A percentile compares a stretch with the other conserved stretches of the same genome.
These are phyloP conservation scores for Cryptoprocta ferox DNA, from an alignment of 2,797 vertebrate genomes.

Conservation along the genomic window DNA sequence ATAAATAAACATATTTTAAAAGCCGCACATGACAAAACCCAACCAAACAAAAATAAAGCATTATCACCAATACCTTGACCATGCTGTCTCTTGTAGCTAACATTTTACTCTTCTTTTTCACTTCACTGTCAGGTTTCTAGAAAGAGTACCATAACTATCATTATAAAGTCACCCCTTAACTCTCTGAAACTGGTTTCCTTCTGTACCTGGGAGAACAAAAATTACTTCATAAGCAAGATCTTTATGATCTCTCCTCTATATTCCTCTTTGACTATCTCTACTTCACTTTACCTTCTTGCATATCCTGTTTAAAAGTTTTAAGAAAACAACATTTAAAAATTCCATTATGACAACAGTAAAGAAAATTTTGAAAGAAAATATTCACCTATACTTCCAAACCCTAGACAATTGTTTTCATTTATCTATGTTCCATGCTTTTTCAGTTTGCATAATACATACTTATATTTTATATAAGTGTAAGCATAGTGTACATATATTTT, in stretches of 20 bases:
- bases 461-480: neutral
- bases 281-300: neutral
- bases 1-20: neutral
- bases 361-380: constrained; percentile 49
- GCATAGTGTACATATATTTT: neutral
- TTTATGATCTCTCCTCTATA: constrained; percentile 30
- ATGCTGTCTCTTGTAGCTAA: neutral
- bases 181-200: constrained; percentile 38
- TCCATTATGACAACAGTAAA: constrained; percentile 16
- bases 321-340: constrained; percentile 32
- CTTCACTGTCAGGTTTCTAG: constrained; percentile 24
- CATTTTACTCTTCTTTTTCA: neutral
- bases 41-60: constrained; percentile 11
- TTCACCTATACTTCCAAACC: neutral
- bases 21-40: neutral
- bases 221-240: constrained; percentile 20
- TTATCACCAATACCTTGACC: neutral
- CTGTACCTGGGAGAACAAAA: constrained; percentile 13
- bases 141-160: neutral
- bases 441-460: neutral
- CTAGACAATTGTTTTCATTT: constrained; percentile 25
- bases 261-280: constrained; percentile 13
- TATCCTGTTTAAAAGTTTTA: neutral
- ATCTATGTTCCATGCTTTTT: neutral
- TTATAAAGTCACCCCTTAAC: neutral